Conservation (phyloP, 2,888 invertebrate genomes). For the Tuta absoluta region DNA sequence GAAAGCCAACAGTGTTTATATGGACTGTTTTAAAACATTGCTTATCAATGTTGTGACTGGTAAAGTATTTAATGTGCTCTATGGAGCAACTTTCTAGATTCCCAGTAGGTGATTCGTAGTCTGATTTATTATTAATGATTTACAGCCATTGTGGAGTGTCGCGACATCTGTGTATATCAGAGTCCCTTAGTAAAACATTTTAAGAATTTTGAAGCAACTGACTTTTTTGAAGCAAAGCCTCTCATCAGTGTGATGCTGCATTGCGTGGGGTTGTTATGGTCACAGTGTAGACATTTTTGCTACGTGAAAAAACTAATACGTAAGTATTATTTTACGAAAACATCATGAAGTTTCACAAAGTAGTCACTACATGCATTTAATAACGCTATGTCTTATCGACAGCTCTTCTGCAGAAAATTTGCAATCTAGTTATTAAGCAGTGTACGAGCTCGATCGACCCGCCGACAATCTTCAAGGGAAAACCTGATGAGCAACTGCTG, state of each 20-base stretch:
- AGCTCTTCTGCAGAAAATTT: slow-evolving; percentile 88
- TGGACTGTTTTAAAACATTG: slow-evolving; percentile 87
- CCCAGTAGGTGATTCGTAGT: no score
- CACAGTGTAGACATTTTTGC: slow-evolving; percentile 89
- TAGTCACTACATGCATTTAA: neutral
- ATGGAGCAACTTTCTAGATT: no score
- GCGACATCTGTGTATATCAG: slow-evolving; percentile 90
- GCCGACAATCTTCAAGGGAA: slow-evolving; percentile 91
- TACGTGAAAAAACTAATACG: slow-evolving; percentile 79
- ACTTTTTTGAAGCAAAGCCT: slow-evolving; percentile 83
- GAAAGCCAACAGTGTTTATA: slow-evolving; percentile 89
- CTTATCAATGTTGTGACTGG: slow-evolving; percentile 90
- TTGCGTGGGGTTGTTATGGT: slow-evolving; percentile 91
- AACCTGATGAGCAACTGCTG: slow-evolving; percentile 86
- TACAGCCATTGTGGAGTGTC: slow-evolving; percentile 88
- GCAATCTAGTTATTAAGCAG: slow-evolving; percentile 90
- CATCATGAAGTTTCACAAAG: neutral
- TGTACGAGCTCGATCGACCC: slow-evolving; percentile 88
- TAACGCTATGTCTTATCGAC: slow-evolving; percentile 43
- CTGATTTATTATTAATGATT: no score
- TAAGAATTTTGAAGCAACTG: slow-evolving; percentile 85
- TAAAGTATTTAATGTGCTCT: slow-evolving; percentile 51
- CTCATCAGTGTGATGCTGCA: slow-evolving; percentile 87
- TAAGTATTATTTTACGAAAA: slow-evolving; percentile 43
- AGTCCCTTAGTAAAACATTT: slow-evolving; percentile 86